Evolutionary conservation across 2,888 invertebrate species (phyloP).

Genomic region (Clunio marinus): DNA sequence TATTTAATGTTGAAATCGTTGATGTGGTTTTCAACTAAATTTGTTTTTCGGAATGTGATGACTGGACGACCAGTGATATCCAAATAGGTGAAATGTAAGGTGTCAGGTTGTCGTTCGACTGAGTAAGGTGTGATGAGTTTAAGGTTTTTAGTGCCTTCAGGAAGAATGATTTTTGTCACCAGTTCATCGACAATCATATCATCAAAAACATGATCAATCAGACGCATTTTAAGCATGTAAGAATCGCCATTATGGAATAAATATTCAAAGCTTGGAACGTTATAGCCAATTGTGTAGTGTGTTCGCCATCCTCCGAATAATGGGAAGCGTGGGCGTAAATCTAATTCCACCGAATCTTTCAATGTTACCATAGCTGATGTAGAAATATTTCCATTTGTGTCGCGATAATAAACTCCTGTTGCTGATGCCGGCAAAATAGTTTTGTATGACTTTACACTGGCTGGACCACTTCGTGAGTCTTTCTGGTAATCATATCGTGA

Average conservation of each 20-base stretch:
- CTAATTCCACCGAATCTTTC: slow-evolving; percentile 91
- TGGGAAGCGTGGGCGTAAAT: slow-evolving; percentile 94
- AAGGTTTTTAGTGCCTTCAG: slow-evolving; percentile 84
- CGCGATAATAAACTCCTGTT: slow-evolving; percentile 88
- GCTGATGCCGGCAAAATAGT: slow-evolving; percentile 83
- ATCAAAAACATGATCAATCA: slow-evolving; percentile 95
- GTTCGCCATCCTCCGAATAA: slow-evolving; percentile 99
- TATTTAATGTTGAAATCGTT: slow-evolving; percentile 89
- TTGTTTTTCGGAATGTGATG: slow-evolving; percentile 71
- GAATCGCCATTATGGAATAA: slow-evolving; percentile 74
- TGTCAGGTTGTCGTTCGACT: slow-evolving; percentile 69
- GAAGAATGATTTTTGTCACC: slow-evolving; percentile 82
- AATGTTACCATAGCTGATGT: slow-evolving; percentile 87
- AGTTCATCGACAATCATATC: slow-evolving; percentile 93
- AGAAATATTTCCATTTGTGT: slow-evolving; percentile 98
- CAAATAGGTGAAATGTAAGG: slow-evolving; percentile 85
- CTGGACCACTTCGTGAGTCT: slow-evolving; percentile 79
- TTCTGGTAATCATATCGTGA: slow-evolving; percentile 97
- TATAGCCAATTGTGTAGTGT: slow-evolving; percentile 93
- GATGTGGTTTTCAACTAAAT: slow-evolving; percentile 94
- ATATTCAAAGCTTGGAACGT: slow-evolving; percentile 96
- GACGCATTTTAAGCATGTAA: slow-evolving; percentile 83
- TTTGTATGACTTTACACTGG: slow-evolving; percentile 89
- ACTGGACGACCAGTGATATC: slow-evolving; percentile 93
- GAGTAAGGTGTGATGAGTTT: slow-evolving; percentile 77